Percentiles rank a stretch among this genome's conserved stretches.
phyloP scores from a whole-genome alignment of 2,888 invertebrate genomes.

The Byasa hedistus region DNA sequence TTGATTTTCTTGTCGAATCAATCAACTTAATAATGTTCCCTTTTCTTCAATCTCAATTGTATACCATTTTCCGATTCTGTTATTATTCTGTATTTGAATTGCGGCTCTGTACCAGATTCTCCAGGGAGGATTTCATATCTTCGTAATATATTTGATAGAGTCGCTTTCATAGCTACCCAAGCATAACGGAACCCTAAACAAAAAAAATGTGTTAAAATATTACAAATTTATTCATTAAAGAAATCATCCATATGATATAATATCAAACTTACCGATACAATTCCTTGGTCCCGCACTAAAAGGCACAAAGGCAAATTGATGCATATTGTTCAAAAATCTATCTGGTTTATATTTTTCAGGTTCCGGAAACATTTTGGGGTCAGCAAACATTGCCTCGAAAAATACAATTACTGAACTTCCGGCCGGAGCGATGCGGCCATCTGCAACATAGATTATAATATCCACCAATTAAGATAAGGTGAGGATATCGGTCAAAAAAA shows the following conservation, averaged over 20 bases:
- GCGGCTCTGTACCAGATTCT: slow-evolving; percentile 40
- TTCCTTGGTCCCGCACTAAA: slow-evolving; percentile 48
- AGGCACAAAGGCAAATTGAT: slow-evolving; percentile 42
- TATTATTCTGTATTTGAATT: slow-evolving; percentile 43
- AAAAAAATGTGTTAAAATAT: slow-evolving; percentile 8
- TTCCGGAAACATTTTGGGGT: slow-evolving; percentile 41
- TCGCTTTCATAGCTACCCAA: slow-evolving; percentile 46
- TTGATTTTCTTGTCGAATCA: not conserved
- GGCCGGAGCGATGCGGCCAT: slow-evolving; percentile 44
- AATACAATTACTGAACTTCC: slow-evolving; percentile 43
- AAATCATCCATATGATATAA: not conserved
- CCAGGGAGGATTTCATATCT: slow-evolving; percentile 42
- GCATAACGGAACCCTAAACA: slow-evolving; percentile 43
- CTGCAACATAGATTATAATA: slow-evolving; percentile 34
- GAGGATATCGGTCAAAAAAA: not conserved
- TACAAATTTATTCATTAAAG: not conserved
- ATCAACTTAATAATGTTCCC: slow-evolving; percentile 20
- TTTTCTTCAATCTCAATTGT: slow-evolving; percentile 40
- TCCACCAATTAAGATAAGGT: not conserved
- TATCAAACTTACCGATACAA: slow-evolving; percentile 41
- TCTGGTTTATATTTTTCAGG: slow-evolving; percentile 44
- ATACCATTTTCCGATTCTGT: slow-evolving; percentile 47
- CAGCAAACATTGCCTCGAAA: slow-evolving; percentile 41
- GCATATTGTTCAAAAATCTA: slow-evolving; percentile 41
- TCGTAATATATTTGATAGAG: slow-evolving; percentile 43